phyloP scores from a whole-genome alignment of 2,797 vertebrate genomes.

The Chaetophractus vellerosus region DNA sequence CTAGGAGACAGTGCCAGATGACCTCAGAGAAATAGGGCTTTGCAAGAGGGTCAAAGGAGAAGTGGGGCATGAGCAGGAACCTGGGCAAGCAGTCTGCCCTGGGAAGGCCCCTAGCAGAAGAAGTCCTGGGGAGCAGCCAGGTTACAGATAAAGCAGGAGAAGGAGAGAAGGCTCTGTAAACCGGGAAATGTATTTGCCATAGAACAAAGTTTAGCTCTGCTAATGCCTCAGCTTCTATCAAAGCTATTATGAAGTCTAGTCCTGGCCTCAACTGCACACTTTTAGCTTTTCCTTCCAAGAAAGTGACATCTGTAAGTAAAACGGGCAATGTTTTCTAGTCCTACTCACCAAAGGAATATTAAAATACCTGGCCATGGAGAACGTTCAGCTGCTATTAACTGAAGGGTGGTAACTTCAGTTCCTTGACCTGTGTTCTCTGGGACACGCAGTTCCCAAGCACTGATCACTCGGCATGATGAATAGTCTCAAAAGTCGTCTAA shows the following conservation, averaged over 20 bases:
- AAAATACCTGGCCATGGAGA: slow-evolving; percentile 34
- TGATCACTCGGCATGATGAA: not conserved
- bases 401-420: not conserved
- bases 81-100: not conserved
- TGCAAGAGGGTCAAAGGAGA: not conserved
- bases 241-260: slow-evolving; percentile 48
- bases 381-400: not conserved
- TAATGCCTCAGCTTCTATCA: slow-evolving; percentile 58
- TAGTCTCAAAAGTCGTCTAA: slow-evolving; percentile 54
- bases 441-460: rapidly evolving
- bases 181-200: not conserved
- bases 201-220: not conserved
- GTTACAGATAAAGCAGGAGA: not conserved
- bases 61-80: no score
- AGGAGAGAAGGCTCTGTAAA: not conserved
- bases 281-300: slow-evolving; percentile 44
- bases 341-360: slow-evolving; percentile 45
- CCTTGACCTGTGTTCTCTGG: not conserved
- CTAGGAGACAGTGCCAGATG: not conserved
- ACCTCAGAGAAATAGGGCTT: not conserved
- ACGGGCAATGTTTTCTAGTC: slow-evolving; percentile 55
- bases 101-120: not conserved
- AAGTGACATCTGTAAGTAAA: slow-evolving; percentile 69
- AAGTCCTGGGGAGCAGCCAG: not conserved
- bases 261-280: slow-evolving; percentile 21